Evolutionary conservation across 2,797 vertebrate genomes (phyloP).

Genomic region (Pangasius krempfi): DNA sequence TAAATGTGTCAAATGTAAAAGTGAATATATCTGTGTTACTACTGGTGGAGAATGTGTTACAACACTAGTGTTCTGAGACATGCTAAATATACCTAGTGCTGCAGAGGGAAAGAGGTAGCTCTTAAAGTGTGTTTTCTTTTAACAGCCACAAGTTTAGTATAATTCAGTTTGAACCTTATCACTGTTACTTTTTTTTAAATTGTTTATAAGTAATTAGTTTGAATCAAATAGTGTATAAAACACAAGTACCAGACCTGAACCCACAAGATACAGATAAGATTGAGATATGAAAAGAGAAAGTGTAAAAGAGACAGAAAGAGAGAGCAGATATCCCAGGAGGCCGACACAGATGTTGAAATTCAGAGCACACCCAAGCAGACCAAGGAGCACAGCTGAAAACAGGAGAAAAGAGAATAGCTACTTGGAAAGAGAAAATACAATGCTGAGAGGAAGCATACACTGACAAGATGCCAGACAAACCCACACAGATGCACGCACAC

Average conservation of each 20-base stretch:
- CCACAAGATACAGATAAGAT: background rate
- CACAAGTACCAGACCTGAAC: background rate
- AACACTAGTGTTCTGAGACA: background rate
- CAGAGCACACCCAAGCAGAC: slow-evolving; percentile 67
- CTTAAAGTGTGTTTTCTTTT: background rate
- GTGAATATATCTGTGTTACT: background rate
- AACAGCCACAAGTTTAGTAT: background rate
- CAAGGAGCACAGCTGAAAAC: slow-evolving; percentile 40
- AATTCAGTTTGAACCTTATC: background rate
- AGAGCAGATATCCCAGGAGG: slow-evolving; percentile 58
- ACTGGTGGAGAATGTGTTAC: background rate
- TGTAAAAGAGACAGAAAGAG: slow-evolving; percentile 13
- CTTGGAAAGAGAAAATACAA: slow-evolving; percentile 20
- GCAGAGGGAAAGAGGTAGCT: background rate
- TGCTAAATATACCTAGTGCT: slow-evolving; percentile 3
- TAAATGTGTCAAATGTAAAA: background rate
- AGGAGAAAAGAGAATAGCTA: slow-evolving; percentile 28
- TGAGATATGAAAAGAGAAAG: background rate
- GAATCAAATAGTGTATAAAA: background rate
- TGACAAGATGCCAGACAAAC: slow-evolving; percentile 33
- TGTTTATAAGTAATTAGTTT: background rate
- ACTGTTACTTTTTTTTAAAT: background rate
- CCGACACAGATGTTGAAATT: slow-evolving; percentile 70
- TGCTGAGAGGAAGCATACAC: slow-evolving; percentile 15
- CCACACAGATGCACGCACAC: slow-evolving; percentile 28